Evolutionary conservation across 1,140 invertebrate genomes (phyloP), one percentile per base, ranked within the genome.

Genomic region (Drosophila repletoides): DNA sequence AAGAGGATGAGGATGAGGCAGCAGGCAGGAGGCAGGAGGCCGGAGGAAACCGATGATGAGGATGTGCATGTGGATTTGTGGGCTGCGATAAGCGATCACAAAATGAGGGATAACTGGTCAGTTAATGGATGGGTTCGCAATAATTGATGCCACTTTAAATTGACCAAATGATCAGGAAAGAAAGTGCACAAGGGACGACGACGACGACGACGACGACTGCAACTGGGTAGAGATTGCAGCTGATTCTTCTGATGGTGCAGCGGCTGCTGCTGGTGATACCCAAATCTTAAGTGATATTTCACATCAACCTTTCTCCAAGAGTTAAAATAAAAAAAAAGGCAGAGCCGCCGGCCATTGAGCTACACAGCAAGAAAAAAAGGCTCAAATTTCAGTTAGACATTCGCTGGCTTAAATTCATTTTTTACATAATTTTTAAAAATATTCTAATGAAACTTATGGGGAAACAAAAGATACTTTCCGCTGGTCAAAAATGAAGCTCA

Each of bases 131-230:
- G 79, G 79, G 60, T 79, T 83, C 80, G 61, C 70, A 84, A 83
- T 86, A 83, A 83, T 83, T 83, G 80, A 74, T 83, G 79, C 74
- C 80, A 83, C 80, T 71, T 84, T 77, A 83, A 79, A 83, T 53
- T 83, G 77, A 60, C 67, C 65, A 63, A 73, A 66, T 71, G 74
- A 31, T 79, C 48, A 53, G 58, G 34, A 56, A 59, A 59, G 66
- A 56, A 76, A 83, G 77, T 84, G 70, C 68, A 36, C 52, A 84
- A 84, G 74, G 74, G 64, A 48, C 53, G 38, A 41, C 46, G 43
- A 14, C 10, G 3, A 14, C 10, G 28, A n/a, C n/a, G n/a, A n/a
- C n/a, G n/a, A n/a, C 14, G 3, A 17, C 21, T 41, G 33, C n/a
- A 3, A 14, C 17, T 49, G 43, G 14, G 21, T 46, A 24, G 28